Evolutionary conservation across 2,888 invertebrate species (phyloP), one percentile per base, ranked within the genome.

Genomic region (Drosophila recens): DNA sequence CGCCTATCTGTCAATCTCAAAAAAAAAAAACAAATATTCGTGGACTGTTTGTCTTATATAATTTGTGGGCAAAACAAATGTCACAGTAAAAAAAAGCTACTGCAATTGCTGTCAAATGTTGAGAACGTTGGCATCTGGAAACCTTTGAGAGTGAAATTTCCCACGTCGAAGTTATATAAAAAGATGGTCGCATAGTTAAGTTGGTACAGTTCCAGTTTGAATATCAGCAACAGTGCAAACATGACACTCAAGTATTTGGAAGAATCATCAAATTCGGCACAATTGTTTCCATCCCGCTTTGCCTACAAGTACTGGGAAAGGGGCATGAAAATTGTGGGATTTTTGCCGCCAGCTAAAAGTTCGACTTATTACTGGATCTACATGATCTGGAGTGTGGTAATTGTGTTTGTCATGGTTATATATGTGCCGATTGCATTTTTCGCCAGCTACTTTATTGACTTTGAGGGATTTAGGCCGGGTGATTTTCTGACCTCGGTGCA

Each of bases 381-480:
- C 9, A 27, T 36, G 17, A 1, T 13, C 5, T 67, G 65, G 57
- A 48, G 66, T 17, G 0, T 36, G 40, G 1, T 34, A 3, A 4
- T 43, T 0, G 5, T 66, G 2, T 15, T 46, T 0, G 5, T 48
- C 0, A 56, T 59, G 42, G 36, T 42, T 5, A 4, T 59, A 2
- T 75, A 73, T 30, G 6, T 80, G 8, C 86, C 82, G 5, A 2
- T 67, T 23, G 67, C 49, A 6, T 68, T 81, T 30, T 62, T 65
- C 15, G 23, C 57, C 0, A 82, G 51, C 15, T 77, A 74, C 9
- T n/a, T 67, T n/a, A 48, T 71, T 6, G 15, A 65, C 2, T 63
- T 73, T 6, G 33, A 52, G 0, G 42, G 33, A 5, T 77, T 74
- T 20, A 77, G 62, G 1, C 54, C 67, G 0, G 67, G 38, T 4